phyloP scores from a whole-genome alignment of 2,888 invertebrate species.

The Crepidodera aurea region DNA sequence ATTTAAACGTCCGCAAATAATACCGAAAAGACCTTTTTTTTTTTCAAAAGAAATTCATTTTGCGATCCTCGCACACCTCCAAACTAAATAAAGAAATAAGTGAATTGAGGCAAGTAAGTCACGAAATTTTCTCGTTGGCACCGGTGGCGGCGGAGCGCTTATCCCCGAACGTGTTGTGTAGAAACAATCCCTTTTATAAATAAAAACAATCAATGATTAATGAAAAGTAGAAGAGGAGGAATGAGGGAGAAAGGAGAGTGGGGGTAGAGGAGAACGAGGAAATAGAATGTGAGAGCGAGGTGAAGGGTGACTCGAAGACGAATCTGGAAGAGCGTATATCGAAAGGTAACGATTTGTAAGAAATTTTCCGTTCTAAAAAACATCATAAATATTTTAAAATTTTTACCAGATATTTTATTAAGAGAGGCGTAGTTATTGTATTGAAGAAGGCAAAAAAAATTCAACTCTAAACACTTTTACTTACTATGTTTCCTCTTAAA shows the following conservation, averaged over 20 bases:
- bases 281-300: slow-evolving; percentile 1
- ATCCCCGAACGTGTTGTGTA: slow-evolving; percentile 14
- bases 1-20: too few relatives aligned
- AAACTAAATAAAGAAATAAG: slow-evolving; percentile 5
- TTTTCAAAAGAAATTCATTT: too few relatives aligned
- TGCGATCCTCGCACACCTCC: neutral
- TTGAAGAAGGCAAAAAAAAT: too few relatives aligned
- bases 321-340: neutral
- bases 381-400: too few relatives aligned
- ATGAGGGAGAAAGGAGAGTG: neutral
- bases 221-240: slow-evolving; percentile 20
- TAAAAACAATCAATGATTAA: slow-evolving; percentile 25
- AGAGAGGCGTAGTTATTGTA: too few relatives aligned
- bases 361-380: too few relatives aligned
- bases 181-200: slow-evolving; percentile 17
- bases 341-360: slow-evolving; percentile 5
- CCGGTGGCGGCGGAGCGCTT: slow-evolving; percentile 10
- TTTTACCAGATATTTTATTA: too few relatives aligned
- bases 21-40: too few relatives aligned
- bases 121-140: slow-evolving; percentile 13
- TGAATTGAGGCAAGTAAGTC: slow-evolving; percentile 6
- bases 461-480: too few relatives aligned
- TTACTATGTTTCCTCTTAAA: too few relatives aligned
- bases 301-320: neutral
- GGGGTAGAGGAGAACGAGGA: slow-evolving; percentile 13